phyloP scores from a whole-genome alignment of 1,140 invertebrate species.

The Lineus longissimus region DNA sequence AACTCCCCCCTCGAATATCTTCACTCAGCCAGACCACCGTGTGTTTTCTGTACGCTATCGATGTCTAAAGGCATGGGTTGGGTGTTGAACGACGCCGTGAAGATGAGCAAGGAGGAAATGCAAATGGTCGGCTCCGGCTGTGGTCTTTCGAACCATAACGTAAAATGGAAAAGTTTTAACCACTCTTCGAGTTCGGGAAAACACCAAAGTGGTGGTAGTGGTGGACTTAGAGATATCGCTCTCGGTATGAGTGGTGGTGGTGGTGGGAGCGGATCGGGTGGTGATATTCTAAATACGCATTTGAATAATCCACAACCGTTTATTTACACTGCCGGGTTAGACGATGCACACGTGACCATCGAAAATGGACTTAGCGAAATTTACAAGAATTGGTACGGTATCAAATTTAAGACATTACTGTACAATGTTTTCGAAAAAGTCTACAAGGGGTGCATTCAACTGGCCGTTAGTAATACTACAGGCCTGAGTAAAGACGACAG shows the following conservation, averaged over 20 bases:
- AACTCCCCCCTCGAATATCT: constrained; percentile 2
- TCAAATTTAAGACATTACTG: neutral
- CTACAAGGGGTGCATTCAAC: neutral
- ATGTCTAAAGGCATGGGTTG: constrained; percentile 3
- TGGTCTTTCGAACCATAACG: constrained; percentile 8
- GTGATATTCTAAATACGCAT: neutral
- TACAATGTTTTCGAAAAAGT: constrained; percentile 7
- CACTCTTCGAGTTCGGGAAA: neutral
- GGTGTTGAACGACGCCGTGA: constrained; percentile 5
- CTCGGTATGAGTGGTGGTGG: neutral
- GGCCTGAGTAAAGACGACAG: constrained; percentile 4
- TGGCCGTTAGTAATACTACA: constrained; percentile 2
- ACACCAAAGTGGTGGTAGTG: neutral
- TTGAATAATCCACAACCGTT: constrained; percentile 8
- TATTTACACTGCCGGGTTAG: constrained; percentile 8
- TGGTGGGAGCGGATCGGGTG: constrained; percentile 2
- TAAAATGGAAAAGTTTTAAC: constrained; percentile 6
- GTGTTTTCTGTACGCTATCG: constrained; percentile 4
- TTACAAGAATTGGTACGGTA: constrained; percentile 2
- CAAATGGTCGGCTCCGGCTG: constrained; percentile 4
- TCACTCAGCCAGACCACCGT: constrained; percentile 5
- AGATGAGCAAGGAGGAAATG: constrained; percentile 7
- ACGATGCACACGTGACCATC: constrained; percentile 7
- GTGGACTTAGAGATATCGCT: neutral
- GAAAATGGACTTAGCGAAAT: constrained; percentile 7